Base-by-base conservation (phyloP, 2,113 vertebrate genomes). In the Hyperoodon ampullatus region DNA sequence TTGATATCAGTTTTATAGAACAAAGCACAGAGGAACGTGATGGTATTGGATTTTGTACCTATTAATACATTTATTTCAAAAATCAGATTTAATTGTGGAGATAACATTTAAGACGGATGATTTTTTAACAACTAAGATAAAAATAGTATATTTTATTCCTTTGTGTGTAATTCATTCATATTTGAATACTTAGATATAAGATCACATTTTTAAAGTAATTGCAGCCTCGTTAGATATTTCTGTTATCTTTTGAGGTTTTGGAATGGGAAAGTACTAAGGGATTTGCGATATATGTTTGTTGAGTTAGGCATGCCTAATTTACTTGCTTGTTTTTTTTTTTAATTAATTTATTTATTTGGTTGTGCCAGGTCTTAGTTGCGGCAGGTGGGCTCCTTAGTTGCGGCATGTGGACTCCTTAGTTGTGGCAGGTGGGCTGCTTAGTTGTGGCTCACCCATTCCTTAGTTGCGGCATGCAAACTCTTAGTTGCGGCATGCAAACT, bases 1-100 rank as follows among this genome's bases (percentile, higher is more conserved):
- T 99, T 90, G 99, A 99, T 96, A 99, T 99, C 97, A 99, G 99
- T 94, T 99, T 99, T 94, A 96, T 99, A 94, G 99, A 99, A 58
- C 99, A 99, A 96, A 99, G 98, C 75, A 98, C 99, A 47, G 99
- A 99, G 97, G 99, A 99, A 70, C 98, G 99, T 98, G 99, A 99
- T 88, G 99, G 99, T 99, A 98, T 82, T n/a, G 44, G 35, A 39
- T 55, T 94, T 93, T 90, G 5, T 84, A 35, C 11, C 63, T 95
- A n/a, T 44, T 74, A 60, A 16, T 81, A 26, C 19, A 33, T 85
- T 81, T 42, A 65, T 84, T 84, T 75, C 12, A 61, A 80, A 78
- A 87, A 44, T 60, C 33, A 74, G 47, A 58, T 89, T 90, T 77
- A 33, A 72, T 92, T 74, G 4, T 72, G 47, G 42, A 55, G 47